Base-by-base conservation (phyloP, 1,140 invertebrate genomes). In the Chionoecetes opilio region DNA sequence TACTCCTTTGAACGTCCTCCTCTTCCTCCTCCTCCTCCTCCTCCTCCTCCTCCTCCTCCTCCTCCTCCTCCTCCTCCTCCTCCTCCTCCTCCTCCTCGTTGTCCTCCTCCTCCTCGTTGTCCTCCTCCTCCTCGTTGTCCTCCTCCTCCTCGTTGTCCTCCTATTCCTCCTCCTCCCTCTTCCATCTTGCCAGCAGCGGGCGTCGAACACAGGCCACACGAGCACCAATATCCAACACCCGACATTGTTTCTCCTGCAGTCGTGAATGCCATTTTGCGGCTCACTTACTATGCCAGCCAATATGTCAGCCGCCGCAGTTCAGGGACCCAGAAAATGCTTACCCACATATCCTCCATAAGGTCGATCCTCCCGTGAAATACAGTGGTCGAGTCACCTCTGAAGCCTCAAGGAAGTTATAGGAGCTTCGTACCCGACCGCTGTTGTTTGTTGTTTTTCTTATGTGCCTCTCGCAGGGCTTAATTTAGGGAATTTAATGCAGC, bases 191-290 rank as follows among this genome's bases (percentile, higher is more conserved):
- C 35, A 88, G 35, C 37, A 29, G 37, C 85, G 31, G 31, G 32
- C 17, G 29, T 37, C 32, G 32, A 29, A 6, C 32, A 32, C 85
- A 34, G 29, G 29, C 35, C 35, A n/a, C 35, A 21, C 32, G 32
- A 86, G 31, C 38, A 34, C n/a, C 88, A 53, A 41, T 53, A 53
- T 53, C 88, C 38, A 53, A 90, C 3, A 90, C n/a, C n/a, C n/a
- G 32, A 90, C 53, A 90, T 14, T 53, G 41, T 53, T 41, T 53
- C 53, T 90, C 88, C 88, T 31, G 41, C 88, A 90, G 88, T 31
- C 88, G n/a, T 90, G 88, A 90, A 90, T 53, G 38, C 63, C 38
- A 90, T 90, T 90, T 90, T 90, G 38, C 29, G 88, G 88, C 35
- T 53, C 38, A 53, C 88, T 53, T 90, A 34, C 0, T 90, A 90